Evolutionary conservation across 2,113 vertebrate species (phyloP).

Genomic region (Puffinus mauretanicus): DNA sequence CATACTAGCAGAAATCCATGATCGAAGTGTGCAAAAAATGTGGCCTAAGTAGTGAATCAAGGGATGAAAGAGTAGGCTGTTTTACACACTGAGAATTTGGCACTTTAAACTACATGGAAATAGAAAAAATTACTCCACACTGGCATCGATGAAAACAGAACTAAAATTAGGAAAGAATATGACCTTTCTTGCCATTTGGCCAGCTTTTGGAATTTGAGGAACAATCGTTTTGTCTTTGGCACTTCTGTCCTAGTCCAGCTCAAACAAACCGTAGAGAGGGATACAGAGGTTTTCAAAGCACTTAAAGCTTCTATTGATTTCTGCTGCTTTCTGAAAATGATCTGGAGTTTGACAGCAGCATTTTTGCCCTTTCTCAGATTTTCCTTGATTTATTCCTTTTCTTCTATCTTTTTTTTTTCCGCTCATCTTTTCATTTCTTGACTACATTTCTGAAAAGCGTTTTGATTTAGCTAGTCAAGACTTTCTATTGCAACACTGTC

Average conservation of each 20-base stretch:
- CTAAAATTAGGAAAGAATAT: background rate
- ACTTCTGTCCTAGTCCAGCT: background rate
- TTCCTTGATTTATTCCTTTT: background rate
- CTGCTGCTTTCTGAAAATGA: background rate
- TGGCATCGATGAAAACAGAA: background rate
- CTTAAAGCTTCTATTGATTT: background rate
- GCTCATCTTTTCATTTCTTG: background rate
- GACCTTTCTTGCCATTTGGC: background rate
- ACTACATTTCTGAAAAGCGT: background rate
- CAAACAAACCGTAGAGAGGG: background rate
- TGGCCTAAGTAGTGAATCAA: background rate
- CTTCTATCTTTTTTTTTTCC: no score
- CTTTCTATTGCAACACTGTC: background rate
- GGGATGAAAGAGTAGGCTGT: background rate
- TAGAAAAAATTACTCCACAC: background rate
- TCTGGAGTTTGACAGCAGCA: background rate
- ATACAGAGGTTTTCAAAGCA: background rate
- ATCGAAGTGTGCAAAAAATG: background rate
- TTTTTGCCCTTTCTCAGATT: background rate
- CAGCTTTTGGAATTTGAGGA: background rate
- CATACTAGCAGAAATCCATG: fast-evolving
- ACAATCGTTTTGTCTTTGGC: background rate
- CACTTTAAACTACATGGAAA: background rate
- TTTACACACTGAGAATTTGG: background rate
- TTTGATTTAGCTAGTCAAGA: background rate